phyloP scores from a whole-genome alignment of 2,113 vertebrate genomes.

The Haliaeetus leucogaster region DNA sequence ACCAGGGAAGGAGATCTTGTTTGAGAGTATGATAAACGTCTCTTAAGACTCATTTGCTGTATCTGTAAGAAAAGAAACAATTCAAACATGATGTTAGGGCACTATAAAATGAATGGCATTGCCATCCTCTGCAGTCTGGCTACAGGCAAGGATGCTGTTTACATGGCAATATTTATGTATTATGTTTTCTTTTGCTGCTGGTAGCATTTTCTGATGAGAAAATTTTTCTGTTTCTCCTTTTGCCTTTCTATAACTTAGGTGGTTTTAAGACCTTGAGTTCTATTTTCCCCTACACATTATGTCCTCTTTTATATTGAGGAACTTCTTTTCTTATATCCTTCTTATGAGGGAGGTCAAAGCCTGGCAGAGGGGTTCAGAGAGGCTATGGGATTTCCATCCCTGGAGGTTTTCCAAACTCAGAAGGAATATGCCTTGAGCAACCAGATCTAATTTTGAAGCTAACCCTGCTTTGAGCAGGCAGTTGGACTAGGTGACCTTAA shows the following conservation, averaged over 20 bases:
- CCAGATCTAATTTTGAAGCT: background rate
- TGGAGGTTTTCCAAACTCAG: background rate
- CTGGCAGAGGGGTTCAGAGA: background rate
- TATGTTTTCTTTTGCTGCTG: background rate
- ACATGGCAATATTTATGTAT: background rate
- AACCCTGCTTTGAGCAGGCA: background rate
- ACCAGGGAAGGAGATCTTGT: constrained; percentile 7
- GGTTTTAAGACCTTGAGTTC: background rate
- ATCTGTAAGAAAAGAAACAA: constrained; percentile 6
- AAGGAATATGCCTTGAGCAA: background rate
- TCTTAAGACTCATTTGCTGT: background rate
- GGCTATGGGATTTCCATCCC: background rate
- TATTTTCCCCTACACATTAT: background rate
- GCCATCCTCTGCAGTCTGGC: background rate
- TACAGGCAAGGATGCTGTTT: background rate
- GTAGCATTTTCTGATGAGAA: background rate
- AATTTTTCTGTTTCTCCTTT: background rate
- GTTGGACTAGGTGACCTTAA: background rate
- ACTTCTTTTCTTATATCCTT: background rate
- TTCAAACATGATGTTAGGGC: background rate
- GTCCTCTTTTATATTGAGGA: background rate
- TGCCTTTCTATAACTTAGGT: background rate
- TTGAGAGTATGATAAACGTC: constrained; percentile 12
- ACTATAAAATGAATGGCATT: constrained; percentile 1
- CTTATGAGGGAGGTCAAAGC: background rate